A percentile compares a stretch with the other conserved stretches of the same genome.
Evolutionary conservation across 2,888 invertebrate species (phyloP).

Genomic region (Dryocosmus kuriphilus): DNA sequence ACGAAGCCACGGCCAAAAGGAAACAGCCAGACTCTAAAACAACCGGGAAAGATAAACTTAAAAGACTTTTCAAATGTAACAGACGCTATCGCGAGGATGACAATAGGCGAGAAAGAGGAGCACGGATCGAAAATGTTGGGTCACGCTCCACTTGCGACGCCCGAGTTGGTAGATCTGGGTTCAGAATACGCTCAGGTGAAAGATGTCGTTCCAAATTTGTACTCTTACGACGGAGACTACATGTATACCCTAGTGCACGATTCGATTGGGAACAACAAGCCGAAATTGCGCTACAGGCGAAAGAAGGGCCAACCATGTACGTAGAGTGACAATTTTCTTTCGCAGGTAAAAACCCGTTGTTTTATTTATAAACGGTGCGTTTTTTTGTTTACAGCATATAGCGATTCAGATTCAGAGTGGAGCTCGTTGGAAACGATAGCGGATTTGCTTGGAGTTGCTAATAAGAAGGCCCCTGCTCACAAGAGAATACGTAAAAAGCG

Average conservation of each 20-base stretch:
- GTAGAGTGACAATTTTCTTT: conserved; percentile 58
- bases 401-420: conserved; percentile 94
- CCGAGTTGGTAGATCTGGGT: conserved; percentile 87
- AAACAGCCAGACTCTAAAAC: conserved; percentile 85
- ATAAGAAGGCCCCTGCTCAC: conserved; percentile 84
- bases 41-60: conserved; percentile 94
- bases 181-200: conserved; percentile 86
- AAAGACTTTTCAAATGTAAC: conserved; percentile 93
- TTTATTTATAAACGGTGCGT: conserved; percentile 28
- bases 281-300: conserved; percentile 81
- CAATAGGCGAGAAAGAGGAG: conserved; percentile 78
- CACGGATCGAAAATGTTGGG: conserved; percentile 77
- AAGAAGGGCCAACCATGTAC: conserved; percentile 83
- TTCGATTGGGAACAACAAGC: conserved; percentile 81
- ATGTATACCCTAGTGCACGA: conserved; percentile 85
- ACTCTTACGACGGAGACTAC: conserved; percentile 81
- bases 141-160: conserved; percentile 87
- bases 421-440: conserved; percentile 84
- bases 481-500: conserved; percentile 87
- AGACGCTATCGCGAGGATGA: conserved; percentile 88
- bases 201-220: conserved; percentile 81
- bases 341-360: conserved; percentile 42
- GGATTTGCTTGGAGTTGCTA: conserved; percentile 83
- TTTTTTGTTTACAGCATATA: conserved; percentile 82
- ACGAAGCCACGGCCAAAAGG: conserved; percentile 84